Evolutionary conservation across 2,113 vertebrate genomes (phyloP).

Genomic region (Petrocephalus zakoni): DNA sequence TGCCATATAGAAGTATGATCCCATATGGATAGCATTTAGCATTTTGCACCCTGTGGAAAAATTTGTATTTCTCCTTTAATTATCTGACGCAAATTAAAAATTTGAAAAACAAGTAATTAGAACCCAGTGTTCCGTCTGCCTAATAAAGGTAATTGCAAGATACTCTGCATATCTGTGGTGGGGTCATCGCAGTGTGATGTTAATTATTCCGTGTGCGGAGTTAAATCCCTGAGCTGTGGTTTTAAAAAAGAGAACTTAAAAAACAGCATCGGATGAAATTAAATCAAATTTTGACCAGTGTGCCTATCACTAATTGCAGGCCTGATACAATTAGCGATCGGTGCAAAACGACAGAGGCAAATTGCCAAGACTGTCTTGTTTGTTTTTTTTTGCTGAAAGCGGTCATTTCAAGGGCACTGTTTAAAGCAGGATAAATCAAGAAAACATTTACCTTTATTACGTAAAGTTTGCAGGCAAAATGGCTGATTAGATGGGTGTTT

Average conservation of each 20-base stretch:
- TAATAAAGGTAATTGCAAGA: constrained; percentile 3
- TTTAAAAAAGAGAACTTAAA: not conserved
- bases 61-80: not conserved
- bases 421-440: not conserved
- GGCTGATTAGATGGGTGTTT: not conserved
- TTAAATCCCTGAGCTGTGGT: not conserved
- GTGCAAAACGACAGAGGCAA: not conserved
- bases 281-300: not conserved
- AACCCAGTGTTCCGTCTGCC: not conserved
- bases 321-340: constrained; percentile 4
- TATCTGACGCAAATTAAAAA: not conserved
- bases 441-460: not conserved
- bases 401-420: not conserved
- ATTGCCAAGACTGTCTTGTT: not conserved
- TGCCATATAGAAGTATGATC: not conserved
- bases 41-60: not conserved
- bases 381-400: not conserved
- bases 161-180: not conserved
- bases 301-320: not conserved
- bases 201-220: constrained; percentile 9
- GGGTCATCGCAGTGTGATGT: not conserved
- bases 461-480: not conserved
- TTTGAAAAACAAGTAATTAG: constrained; percentile 12
- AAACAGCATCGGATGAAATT: not conserved
- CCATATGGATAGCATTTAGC: not conserved